These are phyloP conservation scores for Drosophila mulleri DNA, from an alignment of 2,888 invertebrate genomes.

Conservation along the genomic window DNA sequence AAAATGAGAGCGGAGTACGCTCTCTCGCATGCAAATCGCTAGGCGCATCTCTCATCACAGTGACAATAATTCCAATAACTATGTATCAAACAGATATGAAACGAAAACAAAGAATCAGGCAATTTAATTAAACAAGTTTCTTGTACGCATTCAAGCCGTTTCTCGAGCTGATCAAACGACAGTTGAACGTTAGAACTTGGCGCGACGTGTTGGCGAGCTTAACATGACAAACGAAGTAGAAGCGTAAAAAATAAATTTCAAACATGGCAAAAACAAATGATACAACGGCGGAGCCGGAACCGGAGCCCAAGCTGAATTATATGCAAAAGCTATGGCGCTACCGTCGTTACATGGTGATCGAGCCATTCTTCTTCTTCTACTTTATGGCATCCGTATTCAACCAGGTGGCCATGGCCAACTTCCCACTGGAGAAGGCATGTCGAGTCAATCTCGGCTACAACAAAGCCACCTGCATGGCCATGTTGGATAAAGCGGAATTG, in stretches of 20 bases:
- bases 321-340: constrained; percentile 82
- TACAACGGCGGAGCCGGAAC: constrained; percentile 32
- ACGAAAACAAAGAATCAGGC: constrained; percentile 41
- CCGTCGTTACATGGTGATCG: constrained; percentile 82
- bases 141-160: constrained; percentile 65
- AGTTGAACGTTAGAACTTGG: constrained; percentile 73
- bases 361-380: constrained; percentile 84
- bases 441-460: constrained; percentile 83
- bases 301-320: constrained; percentile 70
- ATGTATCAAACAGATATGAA: constrained; percentile 38
- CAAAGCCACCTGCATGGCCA: constrained; percentile 78
- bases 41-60: constrained; percentile 24
- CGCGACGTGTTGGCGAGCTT: constrained; percentile 55
- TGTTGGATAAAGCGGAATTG: constrained; percentile 81
- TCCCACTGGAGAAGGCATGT: constrained; percentile 84
- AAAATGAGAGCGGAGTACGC: not conserved
- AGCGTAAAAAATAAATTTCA: constrained; percentile 12
- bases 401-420: constrained; percentile 83
- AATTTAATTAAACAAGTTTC: constrained; percentile 74
- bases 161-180: constrained; percentile 38
- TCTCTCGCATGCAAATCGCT: constrained; percentile 48
- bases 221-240: constrained; percentile 36
- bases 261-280: constrained; percentile 58
- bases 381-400: constrained; percentile 83
- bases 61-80: constrained; percentile 56